phyloP scores from a whole-genome alignment of 2,113 vertebrate species.

The Xiphorhynchus elegans region DNA sequence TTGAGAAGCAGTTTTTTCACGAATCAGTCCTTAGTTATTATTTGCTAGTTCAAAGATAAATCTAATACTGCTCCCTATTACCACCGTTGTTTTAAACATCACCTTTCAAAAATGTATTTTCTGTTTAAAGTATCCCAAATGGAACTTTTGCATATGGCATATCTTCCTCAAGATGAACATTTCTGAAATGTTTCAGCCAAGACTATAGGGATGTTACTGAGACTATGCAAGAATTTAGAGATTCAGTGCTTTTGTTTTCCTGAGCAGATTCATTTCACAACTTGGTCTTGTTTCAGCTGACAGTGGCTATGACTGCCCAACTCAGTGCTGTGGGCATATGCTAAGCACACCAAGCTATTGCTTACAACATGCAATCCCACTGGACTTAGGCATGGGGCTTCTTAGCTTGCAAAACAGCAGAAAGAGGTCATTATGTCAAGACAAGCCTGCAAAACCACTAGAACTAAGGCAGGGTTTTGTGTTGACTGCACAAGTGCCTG shows the following conservation, averaged over 20 bases:
- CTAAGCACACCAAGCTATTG: not conserved
- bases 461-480: not conserved
- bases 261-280: not conserved
- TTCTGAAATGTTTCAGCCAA: not conserved
- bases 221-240: not conserved
- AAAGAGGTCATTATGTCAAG: not conserved
- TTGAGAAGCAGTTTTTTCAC: not conserved
- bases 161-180: not conserved
- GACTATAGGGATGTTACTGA: not conserved
- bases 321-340: not conserved
- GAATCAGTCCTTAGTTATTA: not conserved
- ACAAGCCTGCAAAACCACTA: not conserved
- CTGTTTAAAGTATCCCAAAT: not conserved
- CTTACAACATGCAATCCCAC: not conserved
- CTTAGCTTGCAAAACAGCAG: not conserved
- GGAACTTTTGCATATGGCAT: not conserved
- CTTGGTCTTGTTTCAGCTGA: not conserved
- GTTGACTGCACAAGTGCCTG: not conserved
- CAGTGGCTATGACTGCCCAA: not conserved
- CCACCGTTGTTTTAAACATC: not conserved
- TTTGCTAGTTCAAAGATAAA: not conserved
- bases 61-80: not conserved
- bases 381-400: not conserved
- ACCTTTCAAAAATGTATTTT: not conserved
- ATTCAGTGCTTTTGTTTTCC: not conserved